Percentiles rank a stretch among this genome's conserved stretches.
These are phyloP conservation scores for Asarcornis scutulata DNA, from an alignment of 2,113 vertebrate genomes.

Conservation along the genomic window DNA sequence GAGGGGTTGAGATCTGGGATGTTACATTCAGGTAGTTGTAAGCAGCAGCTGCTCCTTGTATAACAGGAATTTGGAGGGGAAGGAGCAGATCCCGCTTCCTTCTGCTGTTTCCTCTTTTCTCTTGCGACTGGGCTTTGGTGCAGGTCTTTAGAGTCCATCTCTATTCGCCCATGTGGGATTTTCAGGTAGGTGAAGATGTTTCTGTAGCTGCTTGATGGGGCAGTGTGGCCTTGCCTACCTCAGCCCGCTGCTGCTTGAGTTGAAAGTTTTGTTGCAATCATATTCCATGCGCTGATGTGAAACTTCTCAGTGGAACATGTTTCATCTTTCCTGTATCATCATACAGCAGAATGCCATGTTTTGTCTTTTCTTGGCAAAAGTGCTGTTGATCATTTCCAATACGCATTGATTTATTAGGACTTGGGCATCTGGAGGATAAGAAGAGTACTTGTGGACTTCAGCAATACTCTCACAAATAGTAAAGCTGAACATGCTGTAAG, in stretches of 20 bases:
- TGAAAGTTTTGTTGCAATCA: background rate
- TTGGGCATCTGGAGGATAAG: background rate
- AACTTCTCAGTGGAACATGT: background rate
- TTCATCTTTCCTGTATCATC: background rate
- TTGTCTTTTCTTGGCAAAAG: background rate
- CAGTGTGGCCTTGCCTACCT: background rate
- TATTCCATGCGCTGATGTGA: background rate
- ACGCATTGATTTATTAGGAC: background rate
- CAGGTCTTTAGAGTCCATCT: background rate
- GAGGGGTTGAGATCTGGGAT: background rate
- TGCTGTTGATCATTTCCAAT: background rate
- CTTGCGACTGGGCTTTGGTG: background rate
- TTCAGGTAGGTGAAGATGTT: background rate
- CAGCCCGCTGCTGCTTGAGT: background rate
- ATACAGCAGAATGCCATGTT: background rate
- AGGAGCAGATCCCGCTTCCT: background rate
- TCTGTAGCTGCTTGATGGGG: background rate
- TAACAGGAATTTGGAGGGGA: background rate
- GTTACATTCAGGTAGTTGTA: background rate
- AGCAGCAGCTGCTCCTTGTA: background rate
- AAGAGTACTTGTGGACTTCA: background rate
- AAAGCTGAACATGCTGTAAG: background rate
- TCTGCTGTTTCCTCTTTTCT: background rate
- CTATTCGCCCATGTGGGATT: background rate
- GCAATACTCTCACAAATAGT: background rate